A percentile compares a stretch with the other conserved stretches of the same genome.
Evolutionary conservation across 2,888 invertebrate genomes (phyloP).

Genomic region (Brassicogethes aeneus): DNA sequence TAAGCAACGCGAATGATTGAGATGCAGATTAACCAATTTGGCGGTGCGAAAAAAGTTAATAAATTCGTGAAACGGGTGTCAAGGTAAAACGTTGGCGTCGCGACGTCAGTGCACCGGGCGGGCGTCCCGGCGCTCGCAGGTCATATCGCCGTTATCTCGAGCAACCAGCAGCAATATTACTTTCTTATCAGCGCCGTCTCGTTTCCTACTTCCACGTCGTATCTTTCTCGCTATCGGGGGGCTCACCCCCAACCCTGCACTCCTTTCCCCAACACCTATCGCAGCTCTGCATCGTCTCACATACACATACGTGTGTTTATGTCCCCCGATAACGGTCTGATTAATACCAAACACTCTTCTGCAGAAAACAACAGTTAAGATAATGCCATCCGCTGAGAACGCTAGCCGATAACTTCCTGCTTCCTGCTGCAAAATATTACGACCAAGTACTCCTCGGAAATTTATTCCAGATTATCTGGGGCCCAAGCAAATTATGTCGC

Average conservation of each 20-base stretch:
- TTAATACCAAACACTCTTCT: slow-evolving; percentile 14
- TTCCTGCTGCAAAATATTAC: background rate
- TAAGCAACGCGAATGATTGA: too few relatives aligned
- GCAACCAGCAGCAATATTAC: slow-evolving; percentile 40
- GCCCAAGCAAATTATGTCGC: too few relatives aligned
- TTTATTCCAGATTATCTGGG: too few relatives aligned
- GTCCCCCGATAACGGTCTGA: slow-evolving; percentile 14
- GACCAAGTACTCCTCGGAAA: too few relatives aligned
- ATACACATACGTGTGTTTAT: slow-evolving; percentile 21
- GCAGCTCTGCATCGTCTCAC: slow-evolving; percentile 17
- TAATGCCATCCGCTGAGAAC: slow-evolving; percentile 11
- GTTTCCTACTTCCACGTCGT: slow-evolving; percentile 40
- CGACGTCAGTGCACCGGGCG: background rate
- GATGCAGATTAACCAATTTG: too few relatives aligned
- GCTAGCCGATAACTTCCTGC: background rate
- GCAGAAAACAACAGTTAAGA: slow-evolving; percentile 7
- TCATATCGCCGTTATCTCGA: slow-evolving; percentile 34
- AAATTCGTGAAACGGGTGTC: background rate
- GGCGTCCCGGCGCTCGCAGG: background rate
- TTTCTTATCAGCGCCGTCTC: slow-evolving; percentile 39
- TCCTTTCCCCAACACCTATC: slow-evolving; percentile 15
- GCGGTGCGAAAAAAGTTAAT: too few relatives aligned
- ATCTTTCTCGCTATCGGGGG: slow-evolving; percentile 38
- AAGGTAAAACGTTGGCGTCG: background rate
- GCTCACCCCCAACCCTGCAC: slow-evolving; percentile 32